These are phyloP conservation scores for Leptodactylus fuscus DNA, from an alignment of 2,113 vertebrate species.

Conservation along the genomic window DNA sequence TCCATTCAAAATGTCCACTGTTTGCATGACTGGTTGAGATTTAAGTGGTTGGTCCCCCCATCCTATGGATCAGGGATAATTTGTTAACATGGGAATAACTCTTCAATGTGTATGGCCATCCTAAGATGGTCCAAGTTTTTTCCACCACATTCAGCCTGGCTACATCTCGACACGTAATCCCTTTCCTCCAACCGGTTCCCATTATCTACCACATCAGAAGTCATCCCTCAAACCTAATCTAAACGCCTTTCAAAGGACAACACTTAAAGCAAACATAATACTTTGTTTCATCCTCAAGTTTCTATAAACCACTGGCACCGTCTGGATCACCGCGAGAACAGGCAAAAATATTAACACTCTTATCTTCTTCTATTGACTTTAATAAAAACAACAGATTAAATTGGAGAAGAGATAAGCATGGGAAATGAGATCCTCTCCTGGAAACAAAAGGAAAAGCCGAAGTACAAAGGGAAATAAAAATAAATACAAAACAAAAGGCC, in stretches of 20 bases:
- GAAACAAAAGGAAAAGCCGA: constrained; percentile 4
- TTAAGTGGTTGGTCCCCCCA: no score
- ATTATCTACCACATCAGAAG: neutral
- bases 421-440: constrained; percentile 14
- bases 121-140: neutral
- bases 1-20: no score
- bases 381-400: constrained; percentile 22
- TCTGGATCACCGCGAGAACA: neutral
- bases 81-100: no score
- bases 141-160: neutral
- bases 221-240: neutral
- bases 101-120: neutral
- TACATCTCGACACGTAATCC: neutral
- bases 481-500: neutral
- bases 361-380: constrained; percentile 31
- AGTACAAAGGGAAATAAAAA: constrained; percentile 29
- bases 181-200: neutral
- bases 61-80: no score
- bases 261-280: constrained; percentile 7
- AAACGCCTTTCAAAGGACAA: neutral
- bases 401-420: constrained; percentile 27
- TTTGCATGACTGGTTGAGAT: no score
- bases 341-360: neutral
- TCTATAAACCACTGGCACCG: neutral
- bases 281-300: neutral